Percentiles rank a stretch among this genome's conserved stretches.
Conservation (phyloP, 2,797 vertebrate species). For the Halcyon smyrnensis region DNA sequence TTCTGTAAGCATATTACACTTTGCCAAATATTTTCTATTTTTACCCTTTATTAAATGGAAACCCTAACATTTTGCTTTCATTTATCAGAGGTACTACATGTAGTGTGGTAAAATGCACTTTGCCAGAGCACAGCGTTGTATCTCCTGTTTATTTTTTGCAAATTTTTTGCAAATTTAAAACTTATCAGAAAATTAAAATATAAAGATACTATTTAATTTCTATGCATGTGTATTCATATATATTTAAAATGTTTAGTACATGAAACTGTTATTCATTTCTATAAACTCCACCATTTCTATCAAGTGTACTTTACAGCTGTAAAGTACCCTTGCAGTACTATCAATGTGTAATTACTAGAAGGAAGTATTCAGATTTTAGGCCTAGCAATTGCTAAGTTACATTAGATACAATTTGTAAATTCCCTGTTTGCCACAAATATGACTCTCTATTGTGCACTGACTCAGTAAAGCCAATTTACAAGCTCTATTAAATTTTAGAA, state of each 20-base stretch:
- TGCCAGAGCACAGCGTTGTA: not conserved
- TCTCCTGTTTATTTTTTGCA: no score
- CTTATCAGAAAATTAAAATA: not conserved
- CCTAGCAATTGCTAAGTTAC: not conserved
- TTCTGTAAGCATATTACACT: not conserved
- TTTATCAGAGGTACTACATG: not conserved
- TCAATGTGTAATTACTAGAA: not conserved
- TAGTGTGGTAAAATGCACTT: not conserved
- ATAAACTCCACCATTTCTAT: not conserved
- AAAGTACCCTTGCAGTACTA: not conserved
- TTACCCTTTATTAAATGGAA: not conserved
- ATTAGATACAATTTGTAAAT: not conserved
- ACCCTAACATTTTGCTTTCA: not conserved
- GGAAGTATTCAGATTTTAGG: not conserved
- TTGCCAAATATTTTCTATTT: not conserved
- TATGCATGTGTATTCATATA: not conserved
- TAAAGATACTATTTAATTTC: not conserved
- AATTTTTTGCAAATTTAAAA: not conserved
- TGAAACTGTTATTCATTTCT: not conserved
- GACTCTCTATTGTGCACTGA: not conserved
- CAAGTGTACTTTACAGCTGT: not conserved
- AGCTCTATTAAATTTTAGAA: not conserved
- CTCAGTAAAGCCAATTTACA: not conserved
- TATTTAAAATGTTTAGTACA: not conserved
- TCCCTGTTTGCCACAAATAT: not conserved